Evolutionary conservation across 2,113 vertebrate species (phyloP).

Genomic region (Coregonus clupeaformis): DNA sequence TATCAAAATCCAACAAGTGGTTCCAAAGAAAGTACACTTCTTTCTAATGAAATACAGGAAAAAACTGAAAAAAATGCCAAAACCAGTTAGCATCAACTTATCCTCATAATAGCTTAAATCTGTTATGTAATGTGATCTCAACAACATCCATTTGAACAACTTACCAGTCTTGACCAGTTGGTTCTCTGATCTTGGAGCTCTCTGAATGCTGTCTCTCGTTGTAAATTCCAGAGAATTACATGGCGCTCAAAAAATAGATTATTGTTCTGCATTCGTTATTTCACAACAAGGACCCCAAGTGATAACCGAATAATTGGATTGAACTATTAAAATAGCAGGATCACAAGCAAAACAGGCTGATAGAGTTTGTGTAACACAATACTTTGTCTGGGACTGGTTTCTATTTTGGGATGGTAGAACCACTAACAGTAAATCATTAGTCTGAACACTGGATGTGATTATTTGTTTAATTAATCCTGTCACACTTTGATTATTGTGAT

Average conservation of each 20-base stretch:
- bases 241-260: slow-evolving; percentile 21
- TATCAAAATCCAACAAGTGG: neutral
- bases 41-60: neutral
- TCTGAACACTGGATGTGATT: neutral
- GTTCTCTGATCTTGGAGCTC: neutral
- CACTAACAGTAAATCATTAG: neutral
- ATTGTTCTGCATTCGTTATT: slow-evolving; percentile 29
- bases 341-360: slow-evolving; percentile 29
- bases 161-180: neutral
- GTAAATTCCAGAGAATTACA: slow-evolving; percentile 23
- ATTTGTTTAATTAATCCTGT: neutral
- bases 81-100: neutral
- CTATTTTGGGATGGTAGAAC: neutral
- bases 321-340: slow-evolving; percentile 36
- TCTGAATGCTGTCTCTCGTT: neutral
- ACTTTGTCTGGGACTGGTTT: neutral
- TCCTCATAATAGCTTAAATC: slow-evolving; percentile 9
- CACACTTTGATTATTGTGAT: too few species aligned
- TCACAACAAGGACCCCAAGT: slow-evolving; percentile 30
- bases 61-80: neutral
- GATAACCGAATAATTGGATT: slow-evolving; percentile 24
- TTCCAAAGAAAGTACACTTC: neutral
- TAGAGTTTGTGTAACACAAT: slow-evolving; percentile 20
- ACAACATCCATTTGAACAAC: too few species aligned
- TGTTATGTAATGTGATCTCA: slow-evolving; percentile 22